phyloP scores from a whole-genome alignment of 2,113 vertebrate species.

The Odontesthes bonariensis region DNA sequence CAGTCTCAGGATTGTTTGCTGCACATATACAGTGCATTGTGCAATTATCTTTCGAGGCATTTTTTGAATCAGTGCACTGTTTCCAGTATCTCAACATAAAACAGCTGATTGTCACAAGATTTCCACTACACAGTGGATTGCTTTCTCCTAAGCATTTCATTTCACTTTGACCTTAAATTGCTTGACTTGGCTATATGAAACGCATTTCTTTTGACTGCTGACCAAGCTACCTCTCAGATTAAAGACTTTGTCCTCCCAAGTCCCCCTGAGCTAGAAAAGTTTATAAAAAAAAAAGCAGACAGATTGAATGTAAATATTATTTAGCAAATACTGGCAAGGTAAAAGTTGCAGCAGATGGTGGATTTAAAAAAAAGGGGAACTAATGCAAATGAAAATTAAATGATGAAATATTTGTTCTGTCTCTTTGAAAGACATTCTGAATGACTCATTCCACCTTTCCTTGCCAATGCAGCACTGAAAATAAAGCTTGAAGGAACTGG shows the following conservation, averaged over 20 bases:
- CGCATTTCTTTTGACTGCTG: slow-evolving; percentile 60
- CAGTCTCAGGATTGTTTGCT: slow-evolving; percentile 16
- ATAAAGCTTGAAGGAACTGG: slow-evolving; percentile 16
- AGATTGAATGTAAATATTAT: slow-evolving; percentile 22
- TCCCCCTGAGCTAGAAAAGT: slow-evolving; percentile 7
- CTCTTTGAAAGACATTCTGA: background rate
- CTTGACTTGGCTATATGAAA: slow-evolving; percentile 43
- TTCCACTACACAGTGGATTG: slow-evolving; percentile 15
- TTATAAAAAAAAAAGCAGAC: slow-evolving; percentile 21
- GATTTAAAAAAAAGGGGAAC: slow-evolving; percentile 13
- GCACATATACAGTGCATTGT: background rate
- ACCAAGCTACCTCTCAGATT: slow-evolving; percentile 33
- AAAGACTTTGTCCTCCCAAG: slow-evolving; percentile 9
- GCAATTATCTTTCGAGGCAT: slow-evolving; percentile 44
- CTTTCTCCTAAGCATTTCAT: slow-evolving; percentile 27
- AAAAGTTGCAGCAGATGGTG: slow-evolving; percentile 20
- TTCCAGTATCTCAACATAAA: slow-evolving; percentile 42
- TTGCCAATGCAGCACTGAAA: slow-evolving; percentile 11
- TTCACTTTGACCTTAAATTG: slow-evolving; percentile 43
- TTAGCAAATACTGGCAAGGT: slow-evolving; percentile 18
- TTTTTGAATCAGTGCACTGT: slow-evolving; percentile 57
- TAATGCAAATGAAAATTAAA: background rate
- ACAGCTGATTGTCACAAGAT: slow-evolving; percentile 73
- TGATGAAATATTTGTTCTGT: too few relatives aligned
- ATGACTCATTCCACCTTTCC: slow-evolving; percentile 4